Conservation (phyloP, 2,113 vertebrate species). For the Lophura nycthemera region DNA sequence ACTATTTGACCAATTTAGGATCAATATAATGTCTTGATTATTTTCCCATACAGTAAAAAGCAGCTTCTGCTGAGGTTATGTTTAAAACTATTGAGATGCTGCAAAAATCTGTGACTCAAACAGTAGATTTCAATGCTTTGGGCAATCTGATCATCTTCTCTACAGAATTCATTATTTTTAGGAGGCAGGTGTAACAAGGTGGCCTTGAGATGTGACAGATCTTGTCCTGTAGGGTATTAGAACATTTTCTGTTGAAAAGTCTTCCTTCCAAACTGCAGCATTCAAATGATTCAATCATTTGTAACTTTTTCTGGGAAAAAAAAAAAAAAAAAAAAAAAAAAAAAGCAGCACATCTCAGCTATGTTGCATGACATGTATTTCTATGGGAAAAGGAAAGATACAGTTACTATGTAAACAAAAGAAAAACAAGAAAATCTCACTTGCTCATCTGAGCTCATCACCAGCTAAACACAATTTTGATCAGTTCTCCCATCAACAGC, state of each 20-base stretch:
- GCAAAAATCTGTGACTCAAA: background rate
- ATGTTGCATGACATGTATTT: background rate
- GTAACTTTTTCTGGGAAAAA: background rate
- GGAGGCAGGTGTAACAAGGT: background rate
- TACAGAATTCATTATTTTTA: background rate
- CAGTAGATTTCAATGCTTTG: background rate
- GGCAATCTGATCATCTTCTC: background rate
- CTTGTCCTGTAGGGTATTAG: background rate
- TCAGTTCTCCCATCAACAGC: slow-evolving; percentile 16
- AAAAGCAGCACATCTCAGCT: slow-evolving; percentile 27
- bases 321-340: background rate
- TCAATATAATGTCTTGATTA: background rate
- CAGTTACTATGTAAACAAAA: slow-evolving; percentile 68
- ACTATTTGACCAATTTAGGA: background rate
- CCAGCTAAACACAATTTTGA: slow-evolving; percentile 31
- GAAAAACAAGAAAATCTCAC: slow-evolving; percentile 52
- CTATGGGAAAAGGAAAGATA: slow-evolving; percentile 4
- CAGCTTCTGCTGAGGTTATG: background rate
- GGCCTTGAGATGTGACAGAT: background rate
- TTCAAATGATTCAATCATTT: slow-evolving; percentile 11
- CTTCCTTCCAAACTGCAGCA: background rate
- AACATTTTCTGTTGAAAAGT: background rate
- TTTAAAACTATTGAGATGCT: background rate
- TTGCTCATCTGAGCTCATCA: slow-evolving; percentile 37
- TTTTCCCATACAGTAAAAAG: background rate